Base-by-base conservation (phyloP, 2,888 invertebrate species). In the Hermaeophaga mercurialis region DNA sequence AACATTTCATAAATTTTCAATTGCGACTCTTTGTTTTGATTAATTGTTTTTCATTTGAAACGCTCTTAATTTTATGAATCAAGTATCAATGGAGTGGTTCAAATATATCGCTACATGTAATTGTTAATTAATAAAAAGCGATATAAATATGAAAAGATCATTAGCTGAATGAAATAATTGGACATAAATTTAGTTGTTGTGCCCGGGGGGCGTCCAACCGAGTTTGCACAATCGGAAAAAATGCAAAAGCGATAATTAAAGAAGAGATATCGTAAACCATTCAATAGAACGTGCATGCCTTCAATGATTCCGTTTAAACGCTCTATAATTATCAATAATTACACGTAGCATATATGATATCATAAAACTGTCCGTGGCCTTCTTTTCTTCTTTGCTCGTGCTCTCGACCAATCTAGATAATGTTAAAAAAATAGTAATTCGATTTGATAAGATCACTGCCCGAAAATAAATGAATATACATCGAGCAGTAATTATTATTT, bases 251-350 rank as follows among this genome's bases (percentile, higher is more conserved):
- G 48, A 28, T 48, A 48, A 48, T 48, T 48, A 48, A 11, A 39
- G 48, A 48, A 48, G 26, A 14, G 17, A 39, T 48, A 38, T 48
- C 48, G 47, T 26, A 38, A 55, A 58, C 46, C 43, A 49, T 47
- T 55, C 52, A 59, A 55, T 59, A 59, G 48, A 55, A 55, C 52
- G 59, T 52, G 50, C 52, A 54, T 55, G 46, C 55, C 34, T 55
- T 52, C 58, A 52, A 55, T 58, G 54, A 44, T 24, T 55, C 41
- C 34, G 46, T 48, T 58, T 59, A 50, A 59, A 59, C 44, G 48
- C 52, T 48, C 52, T 59, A 55, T 55, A 59, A 59, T 59, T 59
- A 59, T 59, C 52, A 38, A 52, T 59, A 59, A 59, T 59, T 59
- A 58, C 54, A 54, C 54, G 53, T 54, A 47, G 47, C 54, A 47